A percentile compares a stretch with the other conserved stretches of the same genome.
Conservation (phyloP, 2,113 vertebrate species). For the Oenanthe melanoleuca region DNA sequence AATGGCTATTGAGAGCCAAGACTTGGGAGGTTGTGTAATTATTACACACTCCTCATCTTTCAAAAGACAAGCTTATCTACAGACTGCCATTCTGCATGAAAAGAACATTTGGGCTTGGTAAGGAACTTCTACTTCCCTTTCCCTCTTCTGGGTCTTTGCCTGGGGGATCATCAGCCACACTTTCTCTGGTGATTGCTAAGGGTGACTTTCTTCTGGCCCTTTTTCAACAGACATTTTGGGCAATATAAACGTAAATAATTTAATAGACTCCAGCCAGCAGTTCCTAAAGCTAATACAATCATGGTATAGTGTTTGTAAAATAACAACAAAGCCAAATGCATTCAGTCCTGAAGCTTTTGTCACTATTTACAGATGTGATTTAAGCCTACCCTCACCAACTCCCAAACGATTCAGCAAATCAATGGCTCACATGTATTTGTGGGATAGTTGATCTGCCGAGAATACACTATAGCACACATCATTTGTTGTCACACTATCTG, state of each 20-base stretch:
- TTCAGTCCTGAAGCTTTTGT: slow-evolving; percentile 3
- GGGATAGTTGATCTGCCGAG: background rate
- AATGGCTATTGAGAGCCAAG: slow-evolving; percentile 49
- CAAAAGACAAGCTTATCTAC: slow-evolving; percentile 37
- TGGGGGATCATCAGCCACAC: slow-evolving; percentile 29
- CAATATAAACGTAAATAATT: slow-evolving; percentile 38
- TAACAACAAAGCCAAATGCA: background rate
- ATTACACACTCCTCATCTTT: slow-evolving; percentile 47
- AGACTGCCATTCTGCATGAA: slow-evolving; percentile 36
- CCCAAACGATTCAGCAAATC: background rate
- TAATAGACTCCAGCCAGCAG: background rate
- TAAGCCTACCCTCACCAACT: background rate
- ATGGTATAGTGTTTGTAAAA: background rate
- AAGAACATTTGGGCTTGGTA: slow-evolving; percentile 30
- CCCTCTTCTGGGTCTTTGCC: slow-evolving; percentile 22
- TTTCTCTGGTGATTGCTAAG: slow-evolving; percentile 38
- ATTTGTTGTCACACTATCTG: background rate
- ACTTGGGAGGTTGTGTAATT: slow-evolving; percentile 32
- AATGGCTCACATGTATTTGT: background rate
- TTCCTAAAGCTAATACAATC: background rate
- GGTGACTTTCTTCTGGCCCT: background rate
- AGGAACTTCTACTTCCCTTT: slow-evolving; percentile 46
- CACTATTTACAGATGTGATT: background rate
- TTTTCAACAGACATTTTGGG: slow-evolving; percentile 25
- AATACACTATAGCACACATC: background rate